These are phyloP conservation scores for Gari tellinella DNA, from an alignment of 2,888 invertebrate species.

Conservation along the genomic window DNA sequence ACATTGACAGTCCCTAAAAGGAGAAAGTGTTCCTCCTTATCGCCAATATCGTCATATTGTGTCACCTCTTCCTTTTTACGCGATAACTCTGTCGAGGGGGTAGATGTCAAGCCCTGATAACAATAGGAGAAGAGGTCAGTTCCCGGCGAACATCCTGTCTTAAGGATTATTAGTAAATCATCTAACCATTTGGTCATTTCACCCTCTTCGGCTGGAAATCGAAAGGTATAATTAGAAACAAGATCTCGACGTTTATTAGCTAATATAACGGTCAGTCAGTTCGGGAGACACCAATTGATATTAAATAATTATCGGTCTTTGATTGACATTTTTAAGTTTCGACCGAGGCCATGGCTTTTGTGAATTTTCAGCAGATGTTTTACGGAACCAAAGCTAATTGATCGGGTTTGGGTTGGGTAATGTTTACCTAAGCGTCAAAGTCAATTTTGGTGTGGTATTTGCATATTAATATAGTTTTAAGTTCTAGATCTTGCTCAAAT, in stretches of 20 bases:
- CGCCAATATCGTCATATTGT: conserved; percentile 4
- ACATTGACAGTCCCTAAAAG: conserved; percentile 1
- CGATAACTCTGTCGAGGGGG: neutral
- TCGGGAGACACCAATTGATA: too few relatives aligned
- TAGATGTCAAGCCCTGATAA: conserved; percentile 36
- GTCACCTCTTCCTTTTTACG: neutral
- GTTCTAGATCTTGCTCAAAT: too few relatives aligned
- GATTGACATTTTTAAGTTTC: too few relatives aligned
- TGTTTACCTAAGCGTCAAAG: too few relatives aligned
- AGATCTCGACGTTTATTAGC: conserved; percentile 41
- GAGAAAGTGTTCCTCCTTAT: conserved; percentile 7
- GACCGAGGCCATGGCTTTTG: too few relatives aligned
- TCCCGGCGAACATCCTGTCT: conserved; percentile 26
- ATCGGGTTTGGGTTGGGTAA: too few relatives aligned
- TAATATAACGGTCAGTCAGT: conserved; percentile 43
- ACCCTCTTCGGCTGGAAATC: conserved; percentile 14
- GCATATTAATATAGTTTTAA: too few relatives aligned
- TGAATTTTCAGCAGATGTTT: too few relatives aligned
- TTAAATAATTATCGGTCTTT: too few relatives aligned
- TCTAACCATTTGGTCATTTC: conserved; percentile 20
- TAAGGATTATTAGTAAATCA: conserved; percentile 36
- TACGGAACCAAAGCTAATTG: too few relatives aligned
- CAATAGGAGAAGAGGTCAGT: conserved; percentile 52
- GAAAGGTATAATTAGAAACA: conserved; percentile 50
- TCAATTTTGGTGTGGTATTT: too few relatives aligned